Evolutionary conservation across 2,113 vertebrate genomes (phyloP).

Genomic region (Elephantulus edwardii): DNA sequence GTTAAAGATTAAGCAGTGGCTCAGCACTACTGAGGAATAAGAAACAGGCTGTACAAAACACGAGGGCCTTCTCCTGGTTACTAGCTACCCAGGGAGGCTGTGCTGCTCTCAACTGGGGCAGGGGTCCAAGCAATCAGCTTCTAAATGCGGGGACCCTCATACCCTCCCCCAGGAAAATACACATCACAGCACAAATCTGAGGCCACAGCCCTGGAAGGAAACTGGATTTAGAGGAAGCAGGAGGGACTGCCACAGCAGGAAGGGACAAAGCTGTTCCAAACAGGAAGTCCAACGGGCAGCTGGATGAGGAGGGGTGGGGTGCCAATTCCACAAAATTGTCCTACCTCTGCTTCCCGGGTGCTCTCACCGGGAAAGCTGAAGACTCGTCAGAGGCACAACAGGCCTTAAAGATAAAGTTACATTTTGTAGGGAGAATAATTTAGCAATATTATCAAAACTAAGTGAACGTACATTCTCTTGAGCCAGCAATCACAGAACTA

Average conservation of each 20-base stretch:
- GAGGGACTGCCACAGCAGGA: background rate
- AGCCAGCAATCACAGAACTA: background rate
- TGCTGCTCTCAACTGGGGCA: background rate
- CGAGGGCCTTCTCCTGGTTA: background rate
- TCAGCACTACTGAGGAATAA: constrained; percentile 81
- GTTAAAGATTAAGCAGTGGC: constrained; percentile 86
- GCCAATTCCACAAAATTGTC: background rate
- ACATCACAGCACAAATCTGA: background rate
- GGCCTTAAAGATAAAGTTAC: constrained; percentile 22
- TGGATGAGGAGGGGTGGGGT: background rate
- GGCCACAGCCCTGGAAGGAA: background rate
- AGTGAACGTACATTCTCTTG: background rate
- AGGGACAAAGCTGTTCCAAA: background rate
- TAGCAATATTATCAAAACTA: background rate
- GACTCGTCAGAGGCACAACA: background rate
- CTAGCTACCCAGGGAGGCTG: background rate
- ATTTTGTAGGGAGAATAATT: background rate
- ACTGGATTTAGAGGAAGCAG: background rate
- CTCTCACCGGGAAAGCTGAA: background rate
- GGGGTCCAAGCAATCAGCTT: background rate
- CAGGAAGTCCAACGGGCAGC: constrained; percentile 1
- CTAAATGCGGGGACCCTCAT: background rate
- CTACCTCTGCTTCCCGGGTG: background rate
- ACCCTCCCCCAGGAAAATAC: background rate
- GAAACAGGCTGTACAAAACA: constrained; percentile 66